Evolutionary conservation across 2,113 vertebrate species (phyloP).

Genomic region (Gracilinanus agilis): DNA sequence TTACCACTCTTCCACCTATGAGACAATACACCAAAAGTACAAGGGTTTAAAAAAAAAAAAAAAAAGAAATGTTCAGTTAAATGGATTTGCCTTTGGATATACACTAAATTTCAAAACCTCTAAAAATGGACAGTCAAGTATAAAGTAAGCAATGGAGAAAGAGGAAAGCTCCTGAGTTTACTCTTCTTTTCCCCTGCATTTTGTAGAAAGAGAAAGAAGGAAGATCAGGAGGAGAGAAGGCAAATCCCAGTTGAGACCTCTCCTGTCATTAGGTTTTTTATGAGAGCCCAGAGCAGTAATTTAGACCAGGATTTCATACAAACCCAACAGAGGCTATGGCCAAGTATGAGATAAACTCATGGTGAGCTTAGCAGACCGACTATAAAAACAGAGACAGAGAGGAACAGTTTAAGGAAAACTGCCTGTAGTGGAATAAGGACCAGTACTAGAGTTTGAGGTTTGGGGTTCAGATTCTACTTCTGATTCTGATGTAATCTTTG

Average conservation of each 20-base stretch:
- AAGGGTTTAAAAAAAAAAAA: too few relatives aligned
- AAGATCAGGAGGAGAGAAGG: neutral
- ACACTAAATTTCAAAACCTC: neutral
- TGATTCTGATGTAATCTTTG: neutral
- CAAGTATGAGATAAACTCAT: neutral
- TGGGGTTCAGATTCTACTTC: neutral
- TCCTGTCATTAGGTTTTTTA: neutral
- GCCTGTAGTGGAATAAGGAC: neutral
- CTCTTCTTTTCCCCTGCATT: neutral
- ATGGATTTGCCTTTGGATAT: neutral
- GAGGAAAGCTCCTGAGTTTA: neutral
- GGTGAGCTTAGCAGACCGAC: neutral
- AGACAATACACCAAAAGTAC: too few relatives aligned
- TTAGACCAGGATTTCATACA: neutral
- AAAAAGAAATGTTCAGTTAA: too few relatives aligned
- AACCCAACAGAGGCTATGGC: neutral
- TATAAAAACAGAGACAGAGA: neutral
- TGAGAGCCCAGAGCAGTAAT: neutral
- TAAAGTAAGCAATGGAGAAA: neutral
- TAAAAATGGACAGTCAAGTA: neutral
- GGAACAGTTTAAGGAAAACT: neutral
- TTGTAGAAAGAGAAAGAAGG: neutral
- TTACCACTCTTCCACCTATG: too few relatives aligned
- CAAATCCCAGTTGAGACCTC: neutral
- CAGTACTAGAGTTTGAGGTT: neutral